Conservation (phyloP, 2,888 invertebrate genomes). For the Pollenia labialis region DNA sequence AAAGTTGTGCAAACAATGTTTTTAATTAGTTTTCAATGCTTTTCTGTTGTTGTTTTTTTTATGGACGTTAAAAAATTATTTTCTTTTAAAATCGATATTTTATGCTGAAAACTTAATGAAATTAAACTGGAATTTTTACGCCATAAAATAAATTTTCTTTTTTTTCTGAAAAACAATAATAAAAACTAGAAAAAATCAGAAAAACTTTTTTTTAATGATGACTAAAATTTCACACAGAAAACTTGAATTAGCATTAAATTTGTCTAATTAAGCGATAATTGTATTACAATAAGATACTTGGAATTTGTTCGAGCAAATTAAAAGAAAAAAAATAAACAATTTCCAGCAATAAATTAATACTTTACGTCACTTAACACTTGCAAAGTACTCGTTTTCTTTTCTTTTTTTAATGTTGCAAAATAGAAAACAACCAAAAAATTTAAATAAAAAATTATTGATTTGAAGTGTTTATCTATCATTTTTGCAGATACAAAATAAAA, state of each 20-base stretch:
- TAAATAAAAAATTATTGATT: background rate
- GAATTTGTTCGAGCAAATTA: conserved; percentile 29
- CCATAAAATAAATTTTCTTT: background rate
- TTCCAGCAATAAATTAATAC: conserved; percentile 6
- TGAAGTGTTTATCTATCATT: conserved; percentile 7
- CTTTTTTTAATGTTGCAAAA: background rate
- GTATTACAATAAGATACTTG: conserved; percentile 30
- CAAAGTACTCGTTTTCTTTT: background rate
- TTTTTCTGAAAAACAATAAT: background rate
- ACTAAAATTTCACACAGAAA: conserved; percentile 13
- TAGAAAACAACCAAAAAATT: background rate
- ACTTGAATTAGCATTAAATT: conserved; percentile 39
- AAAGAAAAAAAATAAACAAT: background rate
- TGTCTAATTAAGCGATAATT: conserved; percentile 58
- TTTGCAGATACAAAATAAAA: background rate
- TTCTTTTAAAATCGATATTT: background rate
- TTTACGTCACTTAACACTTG: conserved; percentile 41
- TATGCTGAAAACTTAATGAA: conserved; percentile 10
- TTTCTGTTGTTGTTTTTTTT: background rate
- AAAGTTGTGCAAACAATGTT: background rate
- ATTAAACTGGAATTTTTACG: background rate
- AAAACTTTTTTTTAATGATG: conserved; percentile 13
- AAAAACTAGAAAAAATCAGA: background rate
- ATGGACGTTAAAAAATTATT: background rate
- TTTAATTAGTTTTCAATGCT: background rate